Percentiles rank a stretch among this genome's conserved stretches.
Evolutionary conservation across 2,113 vertebrate species (phyloP).

Genomic region (Lagopus muta): DNA sequence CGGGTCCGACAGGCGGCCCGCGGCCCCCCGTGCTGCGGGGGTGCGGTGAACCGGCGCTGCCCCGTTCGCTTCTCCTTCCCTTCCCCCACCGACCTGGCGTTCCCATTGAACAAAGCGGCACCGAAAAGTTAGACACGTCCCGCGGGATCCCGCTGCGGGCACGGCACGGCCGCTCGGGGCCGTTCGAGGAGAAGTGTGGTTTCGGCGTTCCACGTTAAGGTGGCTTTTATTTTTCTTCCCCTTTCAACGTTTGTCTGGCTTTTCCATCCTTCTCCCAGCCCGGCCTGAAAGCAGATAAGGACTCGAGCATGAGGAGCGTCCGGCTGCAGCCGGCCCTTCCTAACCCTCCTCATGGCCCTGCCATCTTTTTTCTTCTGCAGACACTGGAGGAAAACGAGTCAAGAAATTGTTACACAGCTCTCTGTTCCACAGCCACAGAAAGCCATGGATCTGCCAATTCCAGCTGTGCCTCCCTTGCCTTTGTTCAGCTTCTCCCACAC

Average conservation of each 20-base stretch:
- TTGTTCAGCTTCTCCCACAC: not conserved
- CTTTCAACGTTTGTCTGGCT: not conserved
- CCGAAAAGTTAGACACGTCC: slow-evolving; percentile 1
- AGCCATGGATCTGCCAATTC: not conserved
- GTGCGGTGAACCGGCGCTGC: not conserved
- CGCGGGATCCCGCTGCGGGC: not conserved
- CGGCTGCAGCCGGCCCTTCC: slow-evolving; percentile 3
- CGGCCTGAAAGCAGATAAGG: not conserved
- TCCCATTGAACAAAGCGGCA: slow-evolving; percentile 8
- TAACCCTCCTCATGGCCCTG: not conserved
- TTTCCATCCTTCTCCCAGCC: not conserved
- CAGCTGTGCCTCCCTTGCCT: not conserved
- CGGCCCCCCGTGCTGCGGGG: not conserved
- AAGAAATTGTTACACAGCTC: slow-evolving; percentile 53
- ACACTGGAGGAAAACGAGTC: slow-evolving; percentile 36
- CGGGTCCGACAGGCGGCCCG: not conserved
- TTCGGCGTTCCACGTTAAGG: not conserved
- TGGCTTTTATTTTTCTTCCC: not conserved
- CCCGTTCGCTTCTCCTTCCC: not conserved
- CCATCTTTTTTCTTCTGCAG: slow-evolving; percentile 6
- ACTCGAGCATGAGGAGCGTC: not conserved
- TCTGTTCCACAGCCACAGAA: slow-evolving; percentile 22
- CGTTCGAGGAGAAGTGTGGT: not conserved
- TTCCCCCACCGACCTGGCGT: not conserved
- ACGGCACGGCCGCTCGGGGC: not conserved